phyloP scores from a whole-genome alignment of 2,113 vertebrate genomes.

The Crocuta crocuta region DNA sequence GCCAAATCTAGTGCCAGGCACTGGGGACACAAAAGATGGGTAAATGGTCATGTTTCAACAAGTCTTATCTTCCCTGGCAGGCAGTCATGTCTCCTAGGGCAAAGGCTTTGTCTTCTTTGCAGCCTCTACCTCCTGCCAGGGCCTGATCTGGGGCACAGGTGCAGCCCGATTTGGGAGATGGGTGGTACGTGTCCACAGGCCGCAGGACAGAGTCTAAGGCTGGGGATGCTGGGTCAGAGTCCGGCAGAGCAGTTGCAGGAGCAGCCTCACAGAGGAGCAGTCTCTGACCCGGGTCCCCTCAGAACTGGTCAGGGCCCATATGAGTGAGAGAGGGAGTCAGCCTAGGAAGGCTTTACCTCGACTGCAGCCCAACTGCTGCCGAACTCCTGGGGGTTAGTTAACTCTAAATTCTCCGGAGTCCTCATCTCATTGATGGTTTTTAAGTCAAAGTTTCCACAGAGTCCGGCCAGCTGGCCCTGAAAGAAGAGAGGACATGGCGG shows the following conservation, averaged over 20 bases:
- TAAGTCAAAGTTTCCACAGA: conserved; percentile 98
- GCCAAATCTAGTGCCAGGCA: not conserved
- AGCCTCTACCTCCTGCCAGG: rapidly evolving
- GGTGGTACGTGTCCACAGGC: not conserved
- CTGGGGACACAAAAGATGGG: not conserved
- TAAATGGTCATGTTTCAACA: not conserved
- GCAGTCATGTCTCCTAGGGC: not conserved
- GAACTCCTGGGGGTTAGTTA: conserved; percentile 95
- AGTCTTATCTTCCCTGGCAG: not conserved
- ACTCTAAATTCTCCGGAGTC: conserved; percentile 95
- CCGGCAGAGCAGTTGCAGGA: not conserved
- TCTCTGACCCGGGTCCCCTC: not conserved
- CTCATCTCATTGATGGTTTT: conserved; percentile 97
- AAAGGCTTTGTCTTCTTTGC: not conserved
- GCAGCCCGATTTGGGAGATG: not conserved
- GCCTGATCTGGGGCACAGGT: not conserved
- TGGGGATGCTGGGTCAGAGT: not conserved
- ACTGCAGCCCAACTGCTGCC: conserved; percentile 95
- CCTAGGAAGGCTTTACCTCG: conserved; percentile 86
- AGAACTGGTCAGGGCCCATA: not conserved
- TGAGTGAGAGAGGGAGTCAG: not conserved
- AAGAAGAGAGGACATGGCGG: not conserved
- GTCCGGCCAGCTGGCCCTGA: conserved; percentile 92
- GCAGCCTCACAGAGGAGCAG: not conserved
- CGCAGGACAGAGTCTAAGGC: not conserved